Conservation (phyloP, 2,113 vertebrate species). For the Ascaphus truei region DNA sequence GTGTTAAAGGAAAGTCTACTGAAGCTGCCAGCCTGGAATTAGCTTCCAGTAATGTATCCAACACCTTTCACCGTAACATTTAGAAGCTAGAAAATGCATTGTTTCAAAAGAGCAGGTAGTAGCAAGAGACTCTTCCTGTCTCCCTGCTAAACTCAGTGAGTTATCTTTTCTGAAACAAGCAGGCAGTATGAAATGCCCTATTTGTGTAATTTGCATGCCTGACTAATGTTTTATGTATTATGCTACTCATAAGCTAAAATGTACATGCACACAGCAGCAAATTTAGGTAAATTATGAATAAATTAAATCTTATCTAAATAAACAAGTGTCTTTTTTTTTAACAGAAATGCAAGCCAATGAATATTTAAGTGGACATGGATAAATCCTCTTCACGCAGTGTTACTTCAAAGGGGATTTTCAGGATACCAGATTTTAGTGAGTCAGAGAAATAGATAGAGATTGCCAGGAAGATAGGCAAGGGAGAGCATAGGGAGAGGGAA, state of each 20-base stretch:
- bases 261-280: conserved; percentile 67
- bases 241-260: conserved; percentile 63
- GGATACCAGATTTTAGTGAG: conserved; percentile 50
- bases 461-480: conserved; percentile 17
- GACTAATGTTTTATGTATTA: conserved; percentile 68
- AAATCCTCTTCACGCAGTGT: conserved; percentile 53
- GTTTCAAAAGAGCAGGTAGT: conserved; percentile 28
- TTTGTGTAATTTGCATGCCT: conserved; percentile 62
- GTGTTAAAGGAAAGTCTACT: conserved; percentile 4
- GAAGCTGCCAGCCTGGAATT: conserved; percentile 26
- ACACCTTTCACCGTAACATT: conserved; percentile 25
- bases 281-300: conserved; percentile 81
- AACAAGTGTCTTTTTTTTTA: conserved; percentile 76
- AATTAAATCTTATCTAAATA: conserved; percentile 83
- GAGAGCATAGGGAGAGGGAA: neutral
- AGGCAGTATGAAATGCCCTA: conserved; percentile 44
- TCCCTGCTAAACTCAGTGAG: conserved; percentile 13
- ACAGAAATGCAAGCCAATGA: conserved; percentile 67
- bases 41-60: conserved; percentile 17
- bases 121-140: neutral
- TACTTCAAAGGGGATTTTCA: conserved; percentile 56
- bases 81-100: conserved; percentile 6
- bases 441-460: conserved; percentile 34
- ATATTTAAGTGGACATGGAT: conserved; percentile 71
- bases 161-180: conserved; percentile 66